Evolutionary conservation across 1,140 invertebrate species (phyloP).

Genomic region (Pachypsylla venusta): DNA sequence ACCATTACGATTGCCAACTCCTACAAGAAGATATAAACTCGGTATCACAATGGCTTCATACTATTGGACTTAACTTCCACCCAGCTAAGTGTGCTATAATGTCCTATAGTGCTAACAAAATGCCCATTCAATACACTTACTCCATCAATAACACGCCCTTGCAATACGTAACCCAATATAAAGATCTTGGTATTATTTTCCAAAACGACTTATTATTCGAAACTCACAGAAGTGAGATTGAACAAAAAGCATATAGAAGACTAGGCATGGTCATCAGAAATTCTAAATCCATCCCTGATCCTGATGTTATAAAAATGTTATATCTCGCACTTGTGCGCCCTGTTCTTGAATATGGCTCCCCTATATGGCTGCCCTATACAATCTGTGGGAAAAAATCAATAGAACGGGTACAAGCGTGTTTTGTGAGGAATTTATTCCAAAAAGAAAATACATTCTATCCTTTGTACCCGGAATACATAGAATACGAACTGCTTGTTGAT

Average conservation of each 20-base stretch:
- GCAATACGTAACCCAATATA: background rate
- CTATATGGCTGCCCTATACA: constrained; percentile 7
- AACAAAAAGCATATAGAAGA: background rate
- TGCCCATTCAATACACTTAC: background rate
- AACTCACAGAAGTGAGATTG: background rate
- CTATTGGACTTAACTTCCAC: background rate
- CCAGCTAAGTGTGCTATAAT: background rate
- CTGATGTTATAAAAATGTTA: background rate
- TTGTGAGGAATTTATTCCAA: background rate
- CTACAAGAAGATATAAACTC: background rate
- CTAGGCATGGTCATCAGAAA: background rate
- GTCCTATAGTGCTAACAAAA: background rate
- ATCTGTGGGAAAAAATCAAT: background rate
- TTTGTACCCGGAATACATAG: background rate
- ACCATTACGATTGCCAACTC: background rate
- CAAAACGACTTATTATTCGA: background rate
- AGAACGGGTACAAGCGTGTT: background rate
- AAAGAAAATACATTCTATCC: background rate
- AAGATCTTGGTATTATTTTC: background rate
- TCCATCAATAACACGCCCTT: background rate
- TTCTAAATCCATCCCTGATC: background rate
- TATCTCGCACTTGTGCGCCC: constrained; percentile 9
- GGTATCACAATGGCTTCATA: background rate
- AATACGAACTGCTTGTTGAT: background rate
- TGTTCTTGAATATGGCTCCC: constrained; percentile 13